A percentile compares a stretch with the other conserved stretches of the same genome.
These are phyloP conservation scores for Linyphia triangularis DNA, from an alignment of 2,888 invertebrate genomes.

Conservation along the genomic window DNA sequence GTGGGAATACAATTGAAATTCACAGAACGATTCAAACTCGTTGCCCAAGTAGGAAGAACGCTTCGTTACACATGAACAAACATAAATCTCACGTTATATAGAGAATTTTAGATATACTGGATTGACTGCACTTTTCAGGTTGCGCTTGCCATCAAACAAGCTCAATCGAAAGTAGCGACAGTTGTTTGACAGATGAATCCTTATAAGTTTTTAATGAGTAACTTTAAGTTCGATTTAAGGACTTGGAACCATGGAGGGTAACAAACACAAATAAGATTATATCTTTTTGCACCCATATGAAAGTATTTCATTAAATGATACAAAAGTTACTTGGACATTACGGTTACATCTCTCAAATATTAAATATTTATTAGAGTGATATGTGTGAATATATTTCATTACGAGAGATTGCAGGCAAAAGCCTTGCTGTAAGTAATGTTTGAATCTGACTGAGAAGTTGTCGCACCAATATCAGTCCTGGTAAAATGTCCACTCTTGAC, in stretches of 20 bases:
- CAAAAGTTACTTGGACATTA: too few species aligned
- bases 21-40: neutral
- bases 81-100: neutral
- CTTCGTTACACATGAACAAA: constrained; percentile 42
- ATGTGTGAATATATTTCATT: too few species aligned
- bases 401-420: too few species aligned
- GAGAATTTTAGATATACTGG: neutral
- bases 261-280: too few species aligned
- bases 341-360: too few species aligned
- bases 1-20: neutral
- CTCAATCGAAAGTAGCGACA: neutral
- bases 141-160: neutral
- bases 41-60: constrained; percentile 38
- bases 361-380: too few species aligned
- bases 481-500: too few species aligned
- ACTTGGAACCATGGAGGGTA: neutral
- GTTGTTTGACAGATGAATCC: neutral
- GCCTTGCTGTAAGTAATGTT: too few species aligned
- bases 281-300: too few species aligned
- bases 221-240: neutral
- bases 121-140: neutral
- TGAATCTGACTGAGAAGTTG: too few species aligned
- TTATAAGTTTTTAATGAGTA: neutral
- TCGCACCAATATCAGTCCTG: too few species aligned
- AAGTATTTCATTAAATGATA: too few species aligned